Evolutionary conservation across 2,113 vertebrate genomes (phyloP).

Genomic region (Ivindomyrus marchei): DNA sequence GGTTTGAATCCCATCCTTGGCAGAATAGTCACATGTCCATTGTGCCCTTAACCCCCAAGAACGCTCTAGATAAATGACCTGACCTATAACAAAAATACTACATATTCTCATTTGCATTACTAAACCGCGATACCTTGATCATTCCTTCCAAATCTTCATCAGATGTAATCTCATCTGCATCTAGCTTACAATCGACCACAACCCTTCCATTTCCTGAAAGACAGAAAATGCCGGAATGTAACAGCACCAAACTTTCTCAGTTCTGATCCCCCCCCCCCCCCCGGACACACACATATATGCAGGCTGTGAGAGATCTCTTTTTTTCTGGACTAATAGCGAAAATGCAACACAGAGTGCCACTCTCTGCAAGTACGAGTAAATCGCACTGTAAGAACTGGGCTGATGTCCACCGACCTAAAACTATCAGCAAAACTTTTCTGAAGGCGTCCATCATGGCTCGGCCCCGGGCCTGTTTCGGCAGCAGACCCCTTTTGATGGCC

Average conservation of each 20-base stretch:
- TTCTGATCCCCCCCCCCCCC: too few relatives aligned
- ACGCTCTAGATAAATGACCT: neutral
- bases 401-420: slow-evolving; percentile 52
- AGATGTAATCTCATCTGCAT: slow-evolving; percentile 46
- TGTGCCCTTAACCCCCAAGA: neutral
- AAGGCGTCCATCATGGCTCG: slow-evolving; percentile 61
- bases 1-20: neutral
- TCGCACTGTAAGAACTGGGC: neutral
- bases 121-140: slow-evolving; percentile 49
- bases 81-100: neutral
- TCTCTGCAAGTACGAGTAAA: neutral
- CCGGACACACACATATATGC: too few relatives aligned
- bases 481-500: slow-evolving; percentile 40
- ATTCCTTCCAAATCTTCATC: slow-evolving; percentile 54
- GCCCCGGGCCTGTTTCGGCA: slow-evolving; percentile 57
- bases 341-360: too few relatives aligned
- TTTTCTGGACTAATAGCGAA: too few relatives aligned
- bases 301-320: too few relatives aligned
- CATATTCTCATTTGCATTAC: neutral
- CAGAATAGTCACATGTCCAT: neutral
- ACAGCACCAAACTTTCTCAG: neutral
- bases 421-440: slow-evolving; percentile 60
- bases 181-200: slow-evolving; percentile 47
- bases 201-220: slow-evolving; percentile 63
- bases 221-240: neutral